Conservation (phyloP, 2,797 vertebrate genomes). For the Gallinago solitaria region DNA sequence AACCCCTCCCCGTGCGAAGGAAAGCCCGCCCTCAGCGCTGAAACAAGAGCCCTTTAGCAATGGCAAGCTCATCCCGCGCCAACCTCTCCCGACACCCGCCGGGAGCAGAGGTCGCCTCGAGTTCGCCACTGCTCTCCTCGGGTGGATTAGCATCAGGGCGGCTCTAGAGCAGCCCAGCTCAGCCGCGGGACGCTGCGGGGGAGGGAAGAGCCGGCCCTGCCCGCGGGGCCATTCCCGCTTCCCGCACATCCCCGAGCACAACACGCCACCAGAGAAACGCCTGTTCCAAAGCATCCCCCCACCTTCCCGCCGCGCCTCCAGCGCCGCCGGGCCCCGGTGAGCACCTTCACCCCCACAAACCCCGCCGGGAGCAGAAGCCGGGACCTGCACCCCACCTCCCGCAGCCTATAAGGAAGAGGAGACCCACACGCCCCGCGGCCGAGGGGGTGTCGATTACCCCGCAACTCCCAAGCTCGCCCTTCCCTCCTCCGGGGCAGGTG, state of each 20-base stretch:
- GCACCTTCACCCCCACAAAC: background rate
- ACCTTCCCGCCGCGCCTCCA: background rate
- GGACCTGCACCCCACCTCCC: background rate
- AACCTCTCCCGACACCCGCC: background rate
- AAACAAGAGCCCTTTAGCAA: background rate
- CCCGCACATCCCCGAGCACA: background rate
- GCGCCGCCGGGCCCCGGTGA: fast-evolving
- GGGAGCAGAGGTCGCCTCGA: background rate
- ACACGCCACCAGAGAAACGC: background rate
- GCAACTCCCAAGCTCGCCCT: no score
- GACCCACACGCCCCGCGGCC: background rate
- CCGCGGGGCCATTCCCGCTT: background rate
- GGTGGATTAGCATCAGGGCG: background rate
- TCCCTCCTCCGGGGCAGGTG: background rate
- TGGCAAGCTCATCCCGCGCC: background rate
- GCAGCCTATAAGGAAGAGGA: background rate
- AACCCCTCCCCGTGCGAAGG: background rate
- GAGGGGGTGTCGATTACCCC: no score
- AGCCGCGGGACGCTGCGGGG: fast-evolving
- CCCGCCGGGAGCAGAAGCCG: background rate
- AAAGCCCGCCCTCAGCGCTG: background rate
- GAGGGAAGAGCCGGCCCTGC: background rate
- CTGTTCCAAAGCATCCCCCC: background rate
- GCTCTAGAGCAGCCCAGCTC: background rate
- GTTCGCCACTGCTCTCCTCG: background rate